phyloP scores from a whole-genome alignment of 1,140 invertebrate species.

The Trachymyrmex cornetzi region DNA sequence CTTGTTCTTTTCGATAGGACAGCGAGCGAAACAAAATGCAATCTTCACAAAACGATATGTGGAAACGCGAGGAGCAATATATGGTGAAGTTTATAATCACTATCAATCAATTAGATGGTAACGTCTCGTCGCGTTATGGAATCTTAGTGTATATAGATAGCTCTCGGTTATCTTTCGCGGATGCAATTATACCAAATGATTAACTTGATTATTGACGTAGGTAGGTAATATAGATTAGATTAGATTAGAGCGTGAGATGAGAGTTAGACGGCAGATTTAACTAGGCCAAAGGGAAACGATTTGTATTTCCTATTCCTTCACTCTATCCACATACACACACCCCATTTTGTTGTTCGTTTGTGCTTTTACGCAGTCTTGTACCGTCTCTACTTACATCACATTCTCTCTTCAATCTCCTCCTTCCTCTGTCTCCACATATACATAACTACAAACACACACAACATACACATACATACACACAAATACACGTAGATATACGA shows the following conservation, averaged over 20 bases:
- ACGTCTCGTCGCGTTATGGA: slow-evolving; percentile 67
- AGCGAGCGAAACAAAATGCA: slow-evolving; percentile 21
- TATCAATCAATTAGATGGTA: slow-evolving; percentile 48
- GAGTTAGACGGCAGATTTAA: slow-evolving; percentile 19
- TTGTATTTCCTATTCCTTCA: slow-evolving; percentile 66
- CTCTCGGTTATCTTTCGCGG: slow-evolving; percentile 52
- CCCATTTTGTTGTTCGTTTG: slow-evolving; percentile 24
- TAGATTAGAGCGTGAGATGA: slow-evolving; percentile 24
- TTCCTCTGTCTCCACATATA: not conserved
- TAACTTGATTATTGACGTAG: slow-evolving; percentile 42
- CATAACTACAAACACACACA: not conserved
- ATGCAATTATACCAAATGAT: slow-evolving; percentile 79
- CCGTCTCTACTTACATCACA: not conserved
- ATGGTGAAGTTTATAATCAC: slow-evolving; percentile 59
- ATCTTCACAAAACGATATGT: not conserved
- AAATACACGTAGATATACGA: slow-evolving; percentile 6
- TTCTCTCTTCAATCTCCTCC: not conserved
- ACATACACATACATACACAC: not conserved
- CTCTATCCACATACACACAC: not conserved
- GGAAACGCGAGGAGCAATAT: slow-evolving; percentile 68
- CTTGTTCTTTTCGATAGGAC: not conserved
- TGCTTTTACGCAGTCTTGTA: slow-evolving; percentile 14
- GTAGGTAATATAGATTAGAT: not conserved
- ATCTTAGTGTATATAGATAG: slow-evolving; percentile 75
- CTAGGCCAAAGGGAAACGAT: slow-evolving; percentile 63